Evolutionary conservation across 2,797 vertebrate species (phyloP).

Genomic region (Urosaurus nigricauda): DNA sequence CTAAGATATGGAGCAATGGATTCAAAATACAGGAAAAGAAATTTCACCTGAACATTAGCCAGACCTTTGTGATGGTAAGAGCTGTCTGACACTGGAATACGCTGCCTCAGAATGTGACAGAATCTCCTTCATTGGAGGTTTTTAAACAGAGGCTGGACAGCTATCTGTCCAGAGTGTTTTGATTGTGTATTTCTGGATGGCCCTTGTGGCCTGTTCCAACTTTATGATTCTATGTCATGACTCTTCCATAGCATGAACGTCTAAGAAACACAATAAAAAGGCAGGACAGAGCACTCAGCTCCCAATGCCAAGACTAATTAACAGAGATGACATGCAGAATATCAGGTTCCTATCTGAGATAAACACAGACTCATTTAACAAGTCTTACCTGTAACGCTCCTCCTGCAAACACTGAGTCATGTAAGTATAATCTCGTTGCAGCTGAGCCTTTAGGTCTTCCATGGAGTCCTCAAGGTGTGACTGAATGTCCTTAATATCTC

Average conservation of each 20-base stretch:
- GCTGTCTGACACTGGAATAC: too few relatives aligned
- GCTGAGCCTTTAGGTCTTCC: slow-evolving; percentile 94
- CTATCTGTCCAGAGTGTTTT: too few relatives aligned
- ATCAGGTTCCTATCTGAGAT: neutral
- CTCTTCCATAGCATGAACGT: neutral
- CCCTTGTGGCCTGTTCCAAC: too few relatives aligned
- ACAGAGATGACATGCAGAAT: neutral
- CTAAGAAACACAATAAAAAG: neutral
- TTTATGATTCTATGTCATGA: too few relatives aligned
- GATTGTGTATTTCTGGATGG: too few relatives aligned
- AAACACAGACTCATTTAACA: neutral
- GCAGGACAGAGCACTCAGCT: neutral
- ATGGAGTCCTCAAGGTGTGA: slow-evolving; percentile 95
- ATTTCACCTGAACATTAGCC: too few relatives aligned
- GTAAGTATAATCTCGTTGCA: slow-evolving; percentile 95
- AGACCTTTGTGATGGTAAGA: too few relatives aligned
- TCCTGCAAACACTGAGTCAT: slow-evolving; percentile 98
- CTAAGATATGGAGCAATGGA: too few relatives aligned
- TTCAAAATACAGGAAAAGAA: too few relatives aligned
- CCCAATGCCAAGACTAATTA: neutral
- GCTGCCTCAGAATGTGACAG: too few relatives aligned
- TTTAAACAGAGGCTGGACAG: too few relatives aligned
- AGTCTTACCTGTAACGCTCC: slow-evolving; percentile 91
- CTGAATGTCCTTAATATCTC: slow-evolving; percentile 95
- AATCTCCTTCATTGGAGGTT: too few relatives aligned